phyloP scores from a whole-genome alignment of 2,113 vertebrate species.

The Corythornis vintsioides region DNA sequence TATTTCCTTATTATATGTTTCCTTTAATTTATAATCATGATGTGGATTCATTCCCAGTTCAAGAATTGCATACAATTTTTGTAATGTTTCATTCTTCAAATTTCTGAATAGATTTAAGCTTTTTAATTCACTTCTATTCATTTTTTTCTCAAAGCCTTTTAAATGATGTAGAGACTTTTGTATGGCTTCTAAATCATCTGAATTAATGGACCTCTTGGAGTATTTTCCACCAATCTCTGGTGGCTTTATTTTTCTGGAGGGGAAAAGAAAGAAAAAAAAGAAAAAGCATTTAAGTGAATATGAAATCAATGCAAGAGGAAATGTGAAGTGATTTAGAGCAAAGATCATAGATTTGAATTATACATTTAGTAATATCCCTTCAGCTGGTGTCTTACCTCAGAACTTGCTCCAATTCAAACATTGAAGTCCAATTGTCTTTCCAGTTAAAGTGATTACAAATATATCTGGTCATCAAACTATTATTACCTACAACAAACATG shows the following conservation, averaged over 20 bases:
- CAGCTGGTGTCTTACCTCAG: constrained; percentile 58
- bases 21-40: constrained; percentile 50
- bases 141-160: constrained; percentile 51
- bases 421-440: not conserved
- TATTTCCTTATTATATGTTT: constrained; percentile 56
- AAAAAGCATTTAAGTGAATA: constrained; percentile 55
- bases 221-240: constrained; percentile 35
- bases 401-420: constrained; percentile 31
- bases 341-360: constrained; percentile 25
- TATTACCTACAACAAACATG: constrained; percentile 20
- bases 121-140: constrained; percentile 64
- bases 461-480: not conserved
- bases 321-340: constrained; percentile 39
- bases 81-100: constrained; percentile 58
- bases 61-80: constrained; percentile 59
- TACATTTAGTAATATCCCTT: not conserved
- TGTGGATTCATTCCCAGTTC: constrained; percentile 50
- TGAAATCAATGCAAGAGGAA: constrained; percentile 53
- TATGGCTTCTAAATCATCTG: constrained; percentile 48
- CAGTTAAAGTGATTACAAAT: constrained; percentile 37
- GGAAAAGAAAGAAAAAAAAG: not conserved
- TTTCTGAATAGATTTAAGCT: constrained; percentile 48
- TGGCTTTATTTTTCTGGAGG: constrained; percentile 62
- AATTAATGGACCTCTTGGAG: constrained; percentile 58
- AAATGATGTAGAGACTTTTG: constrained; percentile 45